phyloP scores from a whole-genome alignment of 2,888 invertebrate genomes.

The Eurois occulta region DNA sequence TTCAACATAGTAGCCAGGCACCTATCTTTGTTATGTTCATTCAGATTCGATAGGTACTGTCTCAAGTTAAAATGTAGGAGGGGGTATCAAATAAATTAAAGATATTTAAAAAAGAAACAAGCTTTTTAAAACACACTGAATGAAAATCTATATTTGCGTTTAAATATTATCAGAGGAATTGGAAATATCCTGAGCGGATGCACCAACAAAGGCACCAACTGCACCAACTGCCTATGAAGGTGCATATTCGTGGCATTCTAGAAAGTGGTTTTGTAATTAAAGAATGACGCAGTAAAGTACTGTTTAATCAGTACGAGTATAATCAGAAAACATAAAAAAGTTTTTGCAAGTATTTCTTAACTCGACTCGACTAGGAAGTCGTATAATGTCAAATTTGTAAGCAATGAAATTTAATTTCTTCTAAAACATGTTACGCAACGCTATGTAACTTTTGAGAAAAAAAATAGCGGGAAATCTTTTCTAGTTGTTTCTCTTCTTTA shows the following conservation, averaged over 20 bases:
- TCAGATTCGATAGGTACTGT: background rate
- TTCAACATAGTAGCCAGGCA: background rate
- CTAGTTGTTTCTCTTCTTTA: background rate
- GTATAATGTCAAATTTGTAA: too few species aligned
- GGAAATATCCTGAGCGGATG: background rate
- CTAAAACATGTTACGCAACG: too few species aligned
- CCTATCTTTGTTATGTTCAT: background rate
- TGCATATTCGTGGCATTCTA: background rate
- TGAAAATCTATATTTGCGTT: background rate
- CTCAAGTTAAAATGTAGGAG: background rate
- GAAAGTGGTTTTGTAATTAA: background rate
- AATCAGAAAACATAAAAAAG: too few species aligned
- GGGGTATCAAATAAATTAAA: background rate
- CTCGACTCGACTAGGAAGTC: background rate
- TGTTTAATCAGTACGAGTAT: too few species aligned
- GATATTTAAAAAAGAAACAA: too few species aligned
- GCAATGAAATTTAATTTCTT: too few species aligned
- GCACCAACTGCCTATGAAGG: background rate
- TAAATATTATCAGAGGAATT: background rate
- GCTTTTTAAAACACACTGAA: too few species aligned
- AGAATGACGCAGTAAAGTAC: background rate
- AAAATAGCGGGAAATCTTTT: background rate
- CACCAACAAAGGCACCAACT: background rate
- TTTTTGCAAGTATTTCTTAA: background rate
- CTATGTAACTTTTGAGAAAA: background rate